These are phyloP conservation scores for Mizuhopecten yessoensis DNA, from an alignment of 1,140 invertebrate species.

Conservation along the genomic window DNA sequence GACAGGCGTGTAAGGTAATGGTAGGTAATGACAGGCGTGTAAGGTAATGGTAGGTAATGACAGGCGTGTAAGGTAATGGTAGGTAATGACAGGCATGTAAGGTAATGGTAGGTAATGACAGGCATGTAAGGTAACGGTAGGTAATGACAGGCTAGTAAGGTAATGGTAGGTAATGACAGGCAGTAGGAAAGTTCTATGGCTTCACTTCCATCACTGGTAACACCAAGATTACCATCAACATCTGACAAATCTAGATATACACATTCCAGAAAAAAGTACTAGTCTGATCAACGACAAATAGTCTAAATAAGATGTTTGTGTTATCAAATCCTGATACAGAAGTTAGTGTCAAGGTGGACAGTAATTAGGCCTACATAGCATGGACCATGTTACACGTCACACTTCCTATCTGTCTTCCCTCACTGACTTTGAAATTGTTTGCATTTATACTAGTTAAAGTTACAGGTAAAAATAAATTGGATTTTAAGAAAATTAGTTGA, in stretches of 20 bases:
- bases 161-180: neutral
- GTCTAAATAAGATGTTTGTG: neutral
- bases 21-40: neutral
- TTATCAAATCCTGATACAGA: neutral
- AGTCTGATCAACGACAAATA: neutral
- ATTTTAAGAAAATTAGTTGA: neutral
- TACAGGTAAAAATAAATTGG: neutral
- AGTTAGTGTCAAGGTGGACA: neutral
- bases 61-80: too few species aligned
- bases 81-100: neutral
- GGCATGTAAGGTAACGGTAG: too few species aligned
- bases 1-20: too few species aligned
- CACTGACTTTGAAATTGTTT: neutral
- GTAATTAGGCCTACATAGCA: too few species aligned
- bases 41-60: constrained; percentile 29
- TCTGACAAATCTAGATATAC: neutral
- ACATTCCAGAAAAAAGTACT: neutral
- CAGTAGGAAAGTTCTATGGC: neutral
- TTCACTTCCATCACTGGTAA: neutral
- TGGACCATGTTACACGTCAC: too few species aligned
- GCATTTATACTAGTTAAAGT: neutral
- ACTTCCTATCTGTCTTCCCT: neutral
- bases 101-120: constrained; percentile 17
- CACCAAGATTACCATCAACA: neutral
- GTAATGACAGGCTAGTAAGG: neutral